Evolutionary conservation across 2,797 vertebrate species (phyloP).

Genomic region (Galagoides demidoff): DNA sequence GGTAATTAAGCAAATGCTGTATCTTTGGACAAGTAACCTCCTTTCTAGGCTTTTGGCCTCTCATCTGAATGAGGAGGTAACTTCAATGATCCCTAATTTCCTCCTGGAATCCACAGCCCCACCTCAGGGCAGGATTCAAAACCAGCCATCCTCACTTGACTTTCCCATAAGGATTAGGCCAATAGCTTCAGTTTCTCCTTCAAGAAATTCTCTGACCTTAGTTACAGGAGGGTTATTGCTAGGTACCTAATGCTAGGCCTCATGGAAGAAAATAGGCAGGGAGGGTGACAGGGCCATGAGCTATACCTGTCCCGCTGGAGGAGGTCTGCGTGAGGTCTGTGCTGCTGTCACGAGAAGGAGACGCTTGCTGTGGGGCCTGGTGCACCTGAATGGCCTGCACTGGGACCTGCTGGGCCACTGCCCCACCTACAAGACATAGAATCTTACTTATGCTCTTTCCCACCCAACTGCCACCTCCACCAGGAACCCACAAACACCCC

Average conservation of each 20-base stretch:
- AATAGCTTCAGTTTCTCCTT: conserved; percentile 10
- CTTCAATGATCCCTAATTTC: neutral
- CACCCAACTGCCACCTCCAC: neutral
- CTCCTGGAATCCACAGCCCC: neutral
- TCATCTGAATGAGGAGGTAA: neutral
- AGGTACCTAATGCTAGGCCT: neutral
- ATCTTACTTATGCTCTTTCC: conserved; percentile 29
- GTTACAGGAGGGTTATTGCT: neutral
- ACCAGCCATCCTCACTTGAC: neutral
- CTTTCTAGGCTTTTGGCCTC: neutral
- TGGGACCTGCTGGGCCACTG: conserved; percentile 94
- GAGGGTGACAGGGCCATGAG: neutral
- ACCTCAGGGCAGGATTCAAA: neutral
- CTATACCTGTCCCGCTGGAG: conserved; percentile 94
- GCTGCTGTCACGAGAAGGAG: conserved; percentile 93
- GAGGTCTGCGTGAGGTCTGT: conserved; percentile 95
- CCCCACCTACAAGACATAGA: conserved; percentile 89
- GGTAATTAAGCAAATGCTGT: neutral
- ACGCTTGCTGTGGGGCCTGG: conserved; percentile 92
- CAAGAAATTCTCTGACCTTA: conserved; percentile 29
- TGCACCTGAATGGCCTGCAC: conserved; percentile 98
- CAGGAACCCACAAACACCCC: conserved; percentile 9
- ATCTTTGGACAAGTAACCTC: conserved; percentile 26
- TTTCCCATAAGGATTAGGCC: conserved; percentile 5
- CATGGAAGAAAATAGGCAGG: neutral